These are phyloP conservation scores for Drosophila auraria DNA, from an alignment of 1,140 invertebrate species.

Conservation along the genomic window DNA sequence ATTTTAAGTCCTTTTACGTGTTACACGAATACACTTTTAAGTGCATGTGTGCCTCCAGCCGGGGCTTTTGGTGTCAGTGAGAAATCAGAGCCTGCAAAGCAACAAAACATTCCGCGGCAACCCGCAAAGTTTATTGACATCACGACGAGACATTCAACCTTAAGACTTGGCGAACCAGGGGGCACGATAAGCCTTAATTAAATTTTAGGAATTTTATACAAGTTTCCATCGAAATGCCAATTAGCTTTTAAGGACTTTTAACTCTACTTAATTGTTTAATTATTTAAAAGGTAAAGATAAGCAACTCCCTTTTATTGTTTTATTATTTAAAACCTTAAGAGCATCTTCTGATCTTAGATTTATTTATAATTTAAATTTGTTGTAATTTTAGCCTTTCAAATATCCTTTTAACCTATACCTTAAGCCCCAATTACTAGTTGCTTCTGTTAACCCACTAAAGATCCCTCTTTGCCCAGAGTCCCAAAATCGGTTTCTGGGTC, in stretches of 20 bases:
- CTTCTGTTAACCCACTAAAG: neutral
- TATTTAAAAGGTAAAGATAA: neutral
- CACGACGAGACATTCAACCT: neutral
- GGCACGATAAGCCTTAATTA: no score
- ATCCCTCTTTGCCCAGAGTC: neutral
- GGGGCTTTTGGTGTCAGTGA: constrained; percentile 19
- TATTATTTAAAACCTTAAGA: no score
- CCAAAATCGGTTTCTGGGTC: constrained; percentile 11
- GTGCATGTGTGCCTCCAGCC: constrained; percentile 39
- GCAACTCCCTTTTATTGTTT: neutral
- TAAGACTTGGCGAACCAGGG: no score
- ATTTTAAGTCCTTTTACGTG: constrained; percentile 78
- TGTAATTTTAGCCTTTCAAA: neutral
- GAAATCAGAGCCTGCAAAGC: constrained; percentile 22
- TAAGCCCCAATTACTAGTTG: neutral
- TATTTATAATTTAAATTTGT: neutral
- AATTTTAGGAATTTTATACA: no score
- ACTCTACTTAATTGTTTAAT: neutral
- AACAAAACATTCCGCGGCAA: constrained; percentile 8
- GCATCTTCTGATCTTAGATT: no score
- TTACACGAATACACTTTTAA: constrained; percentile 70
- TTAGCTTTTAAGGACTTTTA: neutral
- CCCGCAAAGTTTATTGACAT: constrained; percentile 36
- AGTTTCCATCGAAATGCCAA: neutral
- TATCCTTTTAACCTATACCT: neutral